Evolutionary conservation across 1,140 invertebrate species (phyloP), one percentile per base, ranked within the genome.

Genomic region (Drosophila nigrodunni): DNA sequence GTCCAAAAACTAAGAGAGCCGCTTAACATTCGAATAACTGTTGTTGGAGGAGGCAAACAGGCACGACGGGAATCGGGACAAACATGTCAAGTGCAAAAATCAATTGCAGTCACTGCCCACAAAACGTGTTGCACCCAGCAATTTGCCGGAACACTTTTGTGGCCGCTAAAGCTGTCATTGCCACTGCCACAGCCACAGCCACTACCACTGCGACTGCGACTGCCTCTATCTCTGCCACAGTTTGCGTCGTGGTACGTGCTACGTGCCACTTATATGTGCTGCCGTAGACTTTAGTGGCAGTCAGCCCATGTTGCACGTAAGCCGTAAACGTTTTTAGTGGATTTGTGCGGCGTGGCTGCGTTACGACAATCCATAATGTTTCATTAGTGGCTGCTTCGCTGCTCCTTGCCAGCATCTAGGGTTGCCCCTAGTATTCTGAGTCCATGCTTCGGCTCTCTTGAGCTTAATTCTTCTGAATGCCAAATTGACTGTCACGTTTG

Each of bases 291-390:
- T 61, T 39, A 54, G 57, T 64, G 46, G 59, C 74, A 69, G 49
- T 35, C 67, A 73, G 39, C 41, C 43, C 80, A 75, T 87, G 77
- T 67, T 78, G 77, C 83, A 87, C 83, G 83, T 87, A 88, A 87
- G 69, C 80, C 83, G 83, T 87, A 87, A 87, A 87, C 83, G 83
- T 88, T 87, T 87, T 88, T 83, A 88, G 83, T 80, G 77, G 74
- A 82, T 87, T 82, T 87, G 83, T 80, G 78, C 62, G 83, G 83
- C 82, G 62, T 61, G 67, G 77, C 79, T 73, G 83, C 47, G 76
- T 68, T 87, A 89, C 80, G 70, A 78, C 83, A 60, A 39, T 37
- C 77, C 83, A 83, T 87, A 83, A 88, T 88, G 83, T 88, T 75
- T 83, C 83, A 88, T 87, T 87, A 87, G 83, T 80, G 74, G 85